Percentiles rank a stretch among this genome's conserved stretches.
These are phyloP conservation scores for Luehdorfia chinensis DNA, from an alignment of 1,140 invertebrate genomes.

Conservation along the genomic window DNA sequence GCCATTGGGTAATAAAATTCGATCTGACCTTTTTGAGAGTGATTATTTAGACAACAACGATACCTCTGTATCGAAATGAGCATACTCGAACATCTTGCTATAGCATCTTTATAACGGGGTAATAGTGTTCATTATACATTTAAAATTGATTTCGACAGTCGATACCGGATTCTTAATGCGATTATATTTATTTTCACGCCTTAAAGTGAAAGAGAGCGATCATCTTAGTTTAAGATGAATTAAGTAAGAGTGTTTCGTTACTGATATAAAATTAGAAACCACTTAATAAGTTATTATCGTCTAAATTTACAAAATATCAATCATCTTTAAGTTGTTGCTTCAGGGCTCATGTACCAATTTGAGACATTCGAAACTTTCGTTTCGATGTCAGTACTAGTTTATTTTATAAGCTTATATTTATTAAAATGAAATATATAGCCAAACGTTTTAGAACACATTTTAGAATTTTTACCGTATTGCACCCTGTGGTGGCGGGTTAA, in stretches of 20 bases:
- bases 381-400: too few relatives aligned
- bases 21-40: slow-evolving; percentile 1
- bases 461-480: too few relatives aligned
- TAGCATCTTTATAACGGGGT: too few relatives aligned
- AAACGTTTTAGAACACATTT: too few relatives aligned
- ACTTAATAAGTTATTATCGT: not conserved
- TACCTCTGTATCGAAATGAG: not conserved
- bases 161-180: slow-evolving; percentile 3
- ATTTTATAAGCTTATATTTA: too few relatives aligned
- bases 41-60: not conserved
- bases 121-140: too few relatives aligned
- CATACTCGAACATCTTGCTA: too few relatives aligned
- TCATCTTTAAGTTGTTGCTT: not conserved
- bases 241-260: slow-evolving; percentile 4
- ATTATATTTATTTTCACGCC: slow-evolving; percentile 10
- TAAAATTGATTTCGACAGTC: not conserved
- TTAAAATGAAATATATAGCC: too few relatives aligned
- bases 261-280: slow-evolving; percentile 6
- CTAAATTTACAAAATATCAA: not conserved
- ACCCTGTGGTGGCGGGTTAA: too few relatives aligned
- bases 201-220: slow-evolving; percentile 5
- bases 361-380: too few relatives aligned
- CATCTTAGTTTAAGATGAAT: not conserved
- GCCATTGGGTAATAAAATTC: not conserved
- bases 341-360: slow-evolving; percentile 3